Evolutionary conservation across 2,888 invertebrate species (phyloP).

Genomic region (Philaethria dido): DNA sequence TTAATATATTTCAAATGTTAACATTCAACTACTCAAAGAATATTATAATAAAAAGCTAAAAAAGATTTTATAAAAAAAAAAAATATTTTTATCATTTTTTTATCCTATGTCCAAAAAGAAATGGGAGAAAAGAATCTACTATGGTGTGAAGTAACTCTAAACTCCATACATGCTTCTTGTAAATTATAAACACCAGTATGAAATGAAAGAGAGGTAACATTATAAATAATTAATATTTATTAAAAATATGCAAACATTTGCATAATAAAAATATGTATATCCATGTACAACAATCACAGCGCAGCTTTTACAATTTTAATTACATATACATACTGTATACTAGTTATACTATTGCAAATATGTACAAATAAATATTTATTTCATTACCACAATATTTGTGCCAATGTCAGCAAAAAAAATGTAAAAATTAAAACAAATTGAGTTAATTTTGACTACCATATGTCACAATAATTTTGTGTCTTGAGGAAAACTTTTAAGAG

Average conservation of each 20-base stretch:
- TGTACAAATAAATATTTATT: neutral
- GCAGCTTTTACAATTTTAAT: conserved; percentile 24
- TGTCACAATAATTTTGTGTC: conserved; percentile 23
- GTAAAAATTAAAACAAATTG: neutral
- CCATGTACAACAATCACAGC: conserved; percentile 41
- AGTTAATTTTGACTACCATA: neutral
- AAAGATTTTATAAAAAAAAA: too few species aligned
- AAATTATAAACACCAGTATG: too few species aligned
- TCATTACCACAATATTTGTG: conserved; percentile 3
- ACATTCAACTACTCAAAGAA: too few species aligned
- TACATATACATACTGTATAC: conserved; percentile 23
- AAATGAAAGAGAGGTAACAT: conserved; percentile 22
- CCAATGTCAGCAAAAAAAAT: neutral
- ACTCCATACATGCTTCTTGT: too few species aligned
- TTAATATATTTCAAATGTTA: too few species aligned
- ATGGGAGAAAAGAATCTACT: too few species aligned
- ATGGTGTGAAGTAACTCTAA: too few species aligned
- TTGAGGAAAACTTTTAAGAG: conserved; percentile 48
- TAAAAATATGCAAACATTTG: conserved; percentile 13
- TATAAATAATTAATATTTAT: conserved; percentile 23
- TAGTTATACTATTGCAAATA: conserved; percentile 17
- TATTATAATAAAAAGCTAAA: too few species aligned
- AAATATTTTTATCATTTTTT: too few species aligned
- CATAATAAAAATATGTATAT: conserved; percentile 22
- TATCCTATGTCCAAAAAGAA: too few species aligned